A percentile compares a stretch with the other conserved stretches of the same genome.
Conservation (phyloP, 2,113 vertebrate species). For the Steatornis caripensis region DNA sequence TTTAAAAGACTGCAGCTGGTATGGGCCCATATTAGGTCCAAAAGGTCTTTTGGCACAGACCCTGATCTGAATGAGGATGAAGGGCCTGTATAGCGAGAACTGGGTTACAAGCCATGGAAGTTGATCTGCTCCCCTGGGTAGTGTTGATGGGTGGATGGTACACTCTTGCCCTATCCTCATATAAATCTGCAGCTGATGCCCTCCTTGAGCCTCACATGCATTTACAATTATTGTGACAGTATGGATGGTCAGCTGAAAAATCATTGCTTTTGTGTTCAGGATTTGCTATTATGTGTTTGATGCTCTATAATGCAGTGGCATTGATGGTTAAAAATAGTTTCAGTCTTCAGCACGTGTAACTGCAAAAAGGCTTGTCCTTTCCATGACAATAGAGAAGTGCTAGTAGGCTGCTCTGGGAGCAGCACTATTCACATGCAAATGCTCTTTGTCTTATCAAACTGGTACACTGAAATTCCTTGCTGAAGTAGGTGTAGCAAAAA, state of each 20-base stretch:
- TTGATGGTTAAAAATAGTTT: background rate
- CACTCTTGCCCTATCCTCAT: background rate
- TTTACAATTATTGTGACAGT: background rate
- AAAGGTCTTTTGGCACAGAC: background rate
- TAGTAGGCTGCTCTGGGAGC: background rate
- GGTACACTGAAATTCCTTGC: rapidly evolving
- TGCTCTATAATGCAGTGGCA: background rate
- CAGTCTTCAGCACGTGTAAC: background rate
- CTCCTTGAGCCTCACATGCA: background rate
- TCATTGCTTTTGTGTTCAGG: background rate
- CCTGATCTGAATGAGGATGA: background rate
- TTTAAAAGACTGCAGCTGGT: background rate
- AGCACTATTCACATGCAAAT: background rate
- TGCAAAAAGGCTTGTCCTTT: background rate
- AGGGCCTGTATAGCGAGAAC: background rate
- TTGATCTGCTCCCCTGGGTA: background rate
- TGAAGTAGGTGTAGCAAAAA: background rate
- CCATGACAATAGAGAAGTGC: background rate
- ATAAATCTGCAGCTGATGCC: background rate
- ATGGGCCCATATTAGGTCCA: background rate
- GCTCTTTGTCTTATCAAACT: background rate
- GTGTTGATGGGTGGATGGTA: background rate
- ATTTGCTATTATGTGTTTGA: background rate
- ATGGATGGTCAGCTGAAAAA: background rate
- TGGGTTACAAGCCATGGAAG: background rate